A percentile compares a stretch with the other conserved stretches of the same genome.
Conservation (phyloP, 2,797 vertebrate genomes). For the Prionace glauca region DNA sequence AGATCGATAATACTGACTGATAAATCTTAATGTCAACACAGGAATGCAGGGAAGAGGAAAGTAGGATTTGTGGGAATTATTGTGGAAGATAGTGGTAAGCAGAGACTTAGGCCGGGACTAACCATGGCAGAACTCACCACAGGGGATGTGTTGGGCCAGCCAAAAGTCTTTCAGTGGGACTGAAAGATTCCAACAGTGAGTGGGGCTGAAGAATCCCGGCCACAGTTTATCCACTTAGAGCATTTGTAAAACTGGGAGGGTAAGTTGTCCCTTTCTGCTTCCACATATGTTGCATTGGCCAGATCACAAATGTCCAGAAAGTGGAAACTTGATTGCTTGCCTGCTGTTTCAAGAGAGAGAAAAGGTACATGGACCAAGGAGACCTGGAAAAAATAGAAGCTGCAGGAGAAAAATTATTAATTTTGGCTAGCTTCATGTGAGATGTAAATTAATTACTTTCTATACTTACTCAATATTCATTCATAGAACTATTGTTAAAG, state of each 20-base stretch:
- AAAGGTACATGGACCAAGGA: neutral
- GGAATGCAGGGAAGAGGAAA: neutral
- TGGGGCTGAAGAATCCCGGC: too few species aligned
- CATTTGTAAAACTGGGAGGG: neutral
- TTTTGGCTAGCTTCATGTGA: neutral
- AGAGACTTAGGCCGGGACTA: neutral
- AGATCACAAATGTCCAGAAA: neutral
- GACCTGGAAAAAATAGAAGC: neutral
- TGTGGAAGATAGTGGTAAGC: neutral
- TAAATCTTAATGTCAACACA: neutral
- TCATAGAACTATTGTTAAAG: neutral
- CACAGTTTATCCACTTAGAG: neutral
- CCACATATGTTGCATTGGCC: neutral
- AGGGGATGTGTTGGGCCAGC: too few species aligned
- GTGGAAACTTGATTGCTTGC: neutral
- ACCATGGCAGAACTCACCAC: too few species aligned
- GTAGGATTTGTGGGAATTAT: neutral
- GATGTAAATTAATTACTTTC: neutral
- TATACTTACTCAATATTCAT: neutral
- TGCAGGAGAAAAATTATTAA: neutral
- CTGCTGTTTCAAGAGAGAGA: neutral
- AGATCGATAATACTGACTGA: neutral
- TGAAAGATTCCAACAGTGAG: too few species aligned
- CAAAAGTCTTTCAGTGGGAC: too few species aligned
- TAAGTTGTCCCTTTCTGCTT: neutral